A percentile compares a stretch with the other conserved stretches of the same genome.
Evolutionary conservation across 2,797 vertebrate species (phyloP).

Genomic region (Danio albolineatus): DNA sequence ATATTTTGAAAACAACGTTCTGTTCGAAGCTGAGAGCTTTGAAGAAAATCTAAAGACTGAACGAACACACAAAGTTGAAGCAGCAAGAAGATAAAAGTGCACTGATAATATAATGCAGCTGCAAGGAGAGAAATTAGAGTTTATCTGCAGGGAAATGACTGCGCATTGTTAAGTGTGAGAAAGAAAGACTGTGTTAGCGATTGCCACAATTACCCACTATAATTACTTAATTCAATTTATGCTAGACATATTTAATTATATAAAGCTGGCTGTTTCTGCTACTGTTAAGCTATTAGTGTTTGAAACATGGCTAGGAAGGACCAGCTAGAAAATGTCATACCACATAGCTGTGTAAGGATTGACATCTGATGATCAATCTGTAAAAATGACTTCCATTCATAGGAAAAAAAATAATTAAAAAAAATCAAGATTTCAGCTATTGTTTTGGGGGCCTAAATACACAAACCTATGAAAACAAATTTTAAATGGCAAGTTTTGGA

Average conservation of each 20-base stretch:
- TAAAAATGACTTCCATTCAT: not conserved
- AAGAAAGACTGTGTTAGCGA: slow-evolving; percentile 5
- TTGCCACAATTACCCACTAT: slow-evolving; percentile 43
- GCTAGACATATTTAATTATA: slow-evolving; percentile 65
- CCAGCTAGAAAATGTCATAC: not conserved
- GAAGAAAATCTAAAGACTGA: not conserved
- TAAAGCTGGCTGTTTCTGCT: slow-evolving; percentile 42
- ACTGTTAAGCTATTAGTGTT: slow-evolving; percentile 3
- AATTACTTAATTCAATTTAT: slow-evolving; percentile 56
- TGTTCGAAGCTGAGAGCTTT: not conserved
- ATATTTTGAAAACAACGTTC: not conserved
- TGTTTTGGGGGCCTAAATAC: too few species aligned
- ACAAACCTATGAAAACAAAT: too few species aligned
- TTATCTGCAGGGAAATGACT: slow-evolving; percentile 49
- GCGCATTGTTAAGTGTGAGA: slow-evolving; percentile 33
- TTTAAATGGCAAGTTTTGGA: too few species aligned
- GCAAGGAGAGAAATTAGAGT: slow-evolving; percentile 38
- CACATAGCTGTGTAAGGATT: not conserved
- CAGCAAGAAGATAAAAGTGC: slow-evolving; percentile 24
- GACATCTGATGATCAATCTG: not conserved
- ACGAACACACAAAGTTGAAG: slow-evolving; percentile 35
- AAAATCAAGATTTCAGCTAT: too few species aligned
- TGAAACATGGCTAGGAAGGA: slow-evolving; percentile 7
- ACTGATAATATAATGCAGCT: slow-evolving; percentile 40
- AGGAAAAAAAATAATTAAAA: not conserved